phyloP scores from a whole-genome alignment of 2,797 vertebrate genomes.

The Fistularia tabacaria region DNA sequence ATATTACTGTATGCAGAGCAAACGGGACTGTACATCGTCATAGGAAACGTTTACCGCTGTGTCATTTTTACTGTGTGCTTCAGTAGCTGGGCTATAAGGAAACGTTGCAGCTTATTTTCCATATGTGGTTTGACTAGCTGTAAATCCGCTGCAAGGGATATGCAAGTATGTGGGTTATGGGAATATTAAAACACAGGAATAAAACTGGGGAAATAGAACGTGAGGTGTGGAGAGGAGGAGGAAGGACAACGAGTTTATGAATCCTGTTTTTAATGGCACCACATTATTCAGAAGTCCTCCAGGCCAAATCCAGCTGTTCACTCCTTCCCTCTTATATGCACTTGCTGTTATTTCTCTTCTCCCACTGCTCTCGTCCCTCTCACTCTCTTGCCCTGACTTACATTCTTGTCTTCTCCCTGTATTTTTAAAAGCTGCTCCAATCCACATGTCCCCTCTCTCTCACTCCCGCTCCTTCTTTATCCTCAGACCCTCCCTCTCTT shows the following conservation, averaged over 20 bases:
- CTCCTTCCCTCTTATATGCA: slow-evolving; percentile 19
- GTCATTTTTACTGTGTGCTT: slow-evolving; percentile 51
- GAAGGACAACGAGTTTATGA: slow-evolving; percentile 49
- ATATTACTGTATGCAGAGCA: slow-evolving; percentile 33
- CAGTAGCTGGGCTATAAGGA: slow-evolving; percentile 19
- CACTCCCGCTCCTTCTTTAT: not conserved
- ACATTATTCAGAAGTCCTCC: slow-evolving; percentile 66
- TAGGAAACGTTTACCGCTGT: slow-evolving; percentile 38
- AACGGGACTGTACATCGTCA: slow-evolving; percentile 44
- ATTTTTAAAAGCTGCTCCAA: slow-evolving; percentile 26
- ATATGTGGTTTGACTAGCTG: slow-evolving; percentile 43
- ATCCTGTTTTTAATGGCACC: slow-evolving; percentile 56
- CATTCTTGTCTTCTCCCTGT: slow-evolving; percentile 29
- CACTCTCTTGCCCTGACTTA: slow-evolving; percentile 18
- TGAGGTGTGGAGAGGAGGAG: slow-evolving; percentile 25
- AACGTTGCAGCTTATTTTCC: slow-evolving; percentile 40
- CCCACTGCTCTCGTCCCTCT: slow-evolving; percentile 35
- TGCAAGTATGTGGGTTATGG: slow-evolving; percentile 40
- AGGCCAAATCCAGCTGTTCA: slow-evolving; percentile 63
- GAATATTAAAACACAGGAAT: slow-evolving; percentile 55
- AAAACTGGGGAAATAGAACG: slow-evolving; percentile 30
- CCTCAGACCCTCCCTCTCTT: not conserved
- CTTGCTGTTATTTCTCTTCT: slow-evolving; percentile 30
- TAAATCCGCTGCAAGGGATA: slow-evolving; percentile 37
- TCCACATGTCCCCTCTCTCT: not conserved